phyloP scores from a whole-genome alignment of 1,140 invertebrate genomes.

The Trissolcus basalis region DNA sequence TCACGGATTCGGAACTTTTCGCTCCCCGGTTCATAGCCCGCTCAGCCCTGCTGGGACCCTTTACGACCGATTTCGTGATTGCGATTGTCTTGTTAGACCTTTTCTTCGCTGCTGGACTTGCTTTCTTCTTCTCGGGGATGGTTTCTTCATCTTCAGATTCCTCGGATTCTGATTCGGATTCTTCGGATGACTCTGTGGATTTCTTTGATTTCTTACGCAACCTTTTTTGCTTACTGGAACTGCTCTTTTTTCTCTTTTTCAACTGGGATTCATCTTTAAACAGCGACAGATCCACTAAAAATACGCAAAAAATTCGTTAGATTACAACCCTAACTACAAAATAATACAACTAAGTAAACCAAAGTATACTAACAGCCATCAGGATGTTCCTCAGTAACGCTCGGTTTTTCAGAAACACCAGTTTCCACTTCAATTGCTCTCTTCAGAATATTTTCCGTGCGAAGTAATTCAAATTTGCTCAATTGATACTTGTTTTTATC shows the following conservation, averaged over 20 bases:
- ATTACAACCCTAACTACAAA: neutral
- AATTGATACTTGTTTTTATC: constrained; percentile 85
- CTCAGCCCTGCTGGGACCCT: constrained; percentile 71
- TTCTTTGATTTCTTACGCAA: constrained; percentile 66
- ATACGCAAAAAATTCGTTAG: constrained; percentile 8
- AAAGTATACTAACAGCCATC: constrained; percentile 85
- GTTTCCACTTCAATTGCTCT: constrained; percentile 89
- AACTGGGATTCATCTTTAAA: constrained; percentile 87
- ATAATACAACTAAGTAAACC: constrained; percentile 7
- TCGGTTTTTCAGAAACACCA: constrained; percentile 80
- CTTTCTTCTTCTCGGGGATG: constrained; percentile 59
- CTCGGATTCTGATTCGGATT: constrained; percentile 48
- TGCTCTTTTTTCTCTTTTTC: constrained; percentile 79
- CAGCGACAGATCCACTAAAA: constrained; percentile 85
- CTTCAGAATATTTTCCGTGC: constrained; percentile 90
- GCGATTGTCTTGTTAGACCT: constrained; percentile 66
- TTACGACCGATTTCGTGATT: constrained; percentile 68
- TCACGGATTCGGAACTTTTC: constrained; percentile 14
- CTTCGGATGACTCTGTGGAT: constrained; percentile 50
- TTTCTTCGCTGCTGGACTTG: constrained; percentile 64
- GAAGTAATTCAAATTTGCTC: constrained; percentile 82
- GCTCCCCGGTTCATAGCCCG: constrained; percentile 31
- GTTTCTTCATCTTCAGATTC: constrained; percentile 60
- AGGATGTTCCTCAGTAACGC: constrained; percentile 88
- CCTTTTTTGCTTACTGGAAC: constrained; percentile 64